Evolutionary conservation across 2,797 vertebrate species (phyloP).

Genomic region (Percopsis omiscomaycus): DNA sequence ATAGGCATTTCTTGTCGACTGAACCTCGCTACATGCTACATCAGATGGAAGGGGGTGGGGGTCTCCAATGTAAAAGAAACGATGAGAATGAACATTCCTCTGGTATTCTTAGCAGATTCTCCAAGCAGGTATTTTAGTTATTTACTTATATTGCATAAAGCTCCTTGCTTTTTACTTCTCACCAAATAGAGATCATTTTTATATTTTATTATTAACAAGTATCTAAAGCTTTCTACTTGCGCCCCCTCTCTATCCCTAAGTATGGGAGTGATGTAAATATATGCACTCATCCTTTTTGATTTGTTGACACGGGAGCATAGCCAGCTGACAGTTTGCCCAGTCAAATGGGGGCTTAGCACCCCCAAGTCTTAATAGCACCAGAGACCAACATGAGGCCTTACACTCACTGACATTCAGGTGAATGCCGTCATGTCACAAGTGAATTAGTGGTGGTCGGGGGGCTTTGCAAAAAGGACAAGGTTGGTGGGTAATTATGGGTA

Average conservation of each 20-base stretch:
- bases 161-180: slow-evolving; percentile 66
- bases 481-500: neutral
- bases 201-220: slow-evolving; percentile 79
- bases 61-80: slow-evolving; percentile 31
- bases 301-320: slow-evolving; percentile 69
- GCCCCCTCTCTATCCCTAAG: slow-evolving; percentile 16
- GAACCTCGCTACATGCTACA: too few species aligned
- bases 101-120: slow-evolving; percentile 51
- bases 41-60: too few species aligned
- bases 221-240: slow-evolving; percentile 36
- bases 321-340: slow-evolving; percentile 76
- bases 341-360: slow-evolving; percentile 61
- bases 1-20: too few species aligned
- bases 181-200: slow-evolving; percentile 77
- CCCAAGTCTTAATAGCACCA: slow-evolving; percentile 55
- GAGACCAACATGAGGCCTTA: slow-evolving; percentile 59
- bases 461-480: neutral
- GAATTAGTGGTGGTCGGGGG: slow-evolving; percentile 25
- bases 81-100: slow-evolving; percentile 74
- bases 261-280: slow-evolving; percentile 74
- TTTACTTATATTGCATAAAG: slow-evolving; percentile 66
- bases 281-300: slow-evolving; percentile 75
- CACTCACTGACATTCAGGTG: slow-evolving; percentile 55
- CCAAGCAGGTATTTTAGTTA: slow-evolving; percentile 68
- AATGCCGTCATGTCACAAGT: slow-evolving; percentile 31